Evolutionary conservation across 2,797 vertebrate genomes (phyloP), one percentile per base, ranked within the genome.

Genomic region (Rhinogobio ventralis): DNA sequence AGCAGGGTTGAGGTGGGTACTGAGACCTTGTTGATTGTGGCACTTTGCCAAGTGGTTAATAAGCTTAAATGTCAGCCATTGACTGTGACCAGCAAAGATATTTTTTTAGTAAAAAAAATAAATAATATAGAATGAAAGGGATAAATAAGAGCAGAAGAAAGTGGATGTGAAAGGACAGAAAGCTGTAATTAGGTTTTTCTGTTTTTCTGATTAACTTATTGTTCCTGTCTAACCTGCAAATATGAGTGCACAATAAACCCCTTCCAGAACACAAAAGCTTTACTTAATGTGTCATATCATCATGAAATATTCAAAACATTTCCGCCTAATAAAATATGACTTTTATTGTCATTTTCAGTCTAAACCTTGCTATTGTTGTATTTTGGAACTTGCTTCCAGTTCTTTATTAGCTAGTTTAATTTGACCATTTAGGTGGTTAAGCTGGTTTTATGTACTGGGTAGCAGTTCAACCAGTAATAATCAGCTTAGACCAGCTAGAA

Each of bases 41-140:
- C 69, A n/a, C 25, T 67, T 71, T 49, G 14, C 84, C 88, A 90
- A 89, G 87, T 46, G 81, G 89, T 87, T 91, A 92, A 94, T 91
- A 87, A 92, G 90, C 88, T 72, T 83, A 85, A 87, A 90, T 85
- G 82, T 55, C 87, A 84, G 81, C 81, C 86, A 88, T 89, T 6
- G 28, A 77, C 62, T 82, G 80, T 80, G 83, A 84, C 71, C 64
- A 55, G 33, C 53, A 55, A 79, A 39, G 9, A 68, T 86, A 92
- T 81, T 90, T 93, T 92, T 93, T 68, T 42, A 2, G 1, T 42
- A 2, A 85, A 74, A 77, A n/a, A 20, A n/a, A 42, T 2, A 53
- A 19, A 33, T 46, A n/a, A 46, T 25, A 2, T 66, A 64, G 30
- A 74, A 84, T 33, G 4, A 85, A 76, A 75, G 17, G 30, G 17